phyloP scores from a whole-genome alignment of 2,113 vertebrate genomes.

The Lophura nycthemera region DNA sequence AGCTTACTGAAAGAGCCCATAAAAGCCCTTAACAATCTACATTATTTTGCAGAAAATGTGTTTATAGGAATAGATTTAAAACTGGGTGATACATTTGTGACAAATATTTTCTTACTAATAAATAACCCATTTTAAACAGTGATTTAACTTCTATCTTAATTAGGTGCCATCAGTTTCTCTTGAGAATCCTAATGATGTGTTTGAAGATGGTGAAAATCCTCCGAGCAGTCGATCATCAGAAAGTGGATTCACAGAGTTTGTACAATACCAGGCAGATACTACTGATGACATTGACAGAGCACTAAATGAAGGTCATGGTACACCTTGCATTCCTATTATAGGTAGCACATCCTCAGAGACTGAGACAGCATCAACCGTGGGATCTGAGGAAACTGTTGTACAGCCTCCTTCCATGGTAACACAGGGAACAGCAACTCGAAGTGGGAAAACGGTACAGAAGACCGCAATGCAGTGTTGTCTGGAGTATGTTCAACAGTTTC shows the following conservation, averaged over 20 bases:
- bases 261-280: constrained; percentile 90
- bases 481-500: constrained; percentile 95
- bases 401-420: constrained; percentile 63
- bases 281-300: constrained; percentile 80
- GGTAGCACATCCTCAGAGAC: constrained; percentile 83
- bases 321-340: constrained; percentile 64
- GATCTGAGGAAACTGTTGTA: constrained; percentile 80
- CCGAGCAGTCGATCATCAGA: constrained; percentile 86
- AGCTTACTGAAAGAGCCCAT: not conserved
- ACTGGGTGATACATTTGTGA: not conserved
- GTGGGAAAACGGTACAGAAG: constrained; percentile 86
- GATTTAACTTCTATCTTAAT: constrained; percentile 10
- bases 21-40: not conserved
- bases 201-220: constrained; percentile 88
- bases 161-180: constrained; percentile 77
- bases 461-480: constrained; percentile 97
- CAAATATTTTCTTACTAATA: not conserved
- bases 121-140: not conserved
- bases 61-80: not conserved
- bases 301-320: constrained; percentile 58
- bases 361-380: constrained; percentile 82
- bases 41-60: not conserved
- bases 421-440: constrained; percentile 66
- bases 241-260: constrained; percentile 95
- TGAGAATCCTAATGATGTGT: constrained; percentile 85